Evolutionary conservation across 2,888 invertebrate genomes (phyloP), one percentile per base, ranked within the genome.

Genomic region (Drosophila ustulata): DNA sequence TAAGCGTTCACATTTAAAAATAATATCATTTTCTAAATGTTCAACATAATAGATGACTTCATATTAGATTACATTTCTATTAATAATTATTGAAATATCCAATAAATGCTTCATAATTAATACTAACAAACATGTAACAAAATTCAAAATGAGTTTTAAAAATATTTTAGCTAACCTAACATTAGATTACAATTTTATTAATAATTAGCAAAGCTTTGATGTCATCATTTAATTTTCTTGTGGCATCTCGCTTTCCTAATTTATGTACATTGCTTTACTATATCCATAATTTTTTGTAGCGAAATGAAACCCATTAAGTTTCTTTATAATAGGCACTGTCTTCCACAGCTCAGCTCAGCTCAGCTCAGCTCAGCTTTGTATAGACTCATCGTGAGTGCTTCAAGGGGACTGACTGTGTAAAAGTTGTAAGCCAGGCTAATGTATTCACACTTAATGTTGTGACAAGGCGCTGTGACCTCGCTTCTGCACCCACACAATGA

Each of bases 381-480:
- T 25, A 8, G 53, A 43, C 53, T 52, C 30, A 23, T 52, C 23
- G 25, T 34, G 30, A 52, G 59, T 32, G 43, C 43, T 52, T n/a
- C n/a, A n/a, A 37, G 37, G 8, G 13, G 11, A 37, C 37, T 37
- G 55, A 26, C 56, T 37, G 30, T 47, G 62, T 13, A 39, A 47
- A 41, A 57, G 47, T 57, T 56, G 41, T 49, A 63, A 57, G 57
- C 63, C 57, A 32, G 26, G 47, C 63, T 63, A 63, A 63, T 62
- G 57, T 63, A 63, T 63, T 63, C 63, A 41, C 57, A 63, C 57
- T 63, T 63, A 56, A 57, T 56, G 47, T 49, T 63, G 46, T 63
- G 63, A 71, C 53, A 66, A 41, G 53, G 18, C 50, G 65, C 30
- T 56, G 51, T 52, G 59, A 61, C 77, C 77, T 71, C 58, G 65